Evolutionary conservation across 2,888 invertebrate genomes (phyloP), one percentile per base, ranked within the genome.

Genomic region (Formica aserva): DNA sequence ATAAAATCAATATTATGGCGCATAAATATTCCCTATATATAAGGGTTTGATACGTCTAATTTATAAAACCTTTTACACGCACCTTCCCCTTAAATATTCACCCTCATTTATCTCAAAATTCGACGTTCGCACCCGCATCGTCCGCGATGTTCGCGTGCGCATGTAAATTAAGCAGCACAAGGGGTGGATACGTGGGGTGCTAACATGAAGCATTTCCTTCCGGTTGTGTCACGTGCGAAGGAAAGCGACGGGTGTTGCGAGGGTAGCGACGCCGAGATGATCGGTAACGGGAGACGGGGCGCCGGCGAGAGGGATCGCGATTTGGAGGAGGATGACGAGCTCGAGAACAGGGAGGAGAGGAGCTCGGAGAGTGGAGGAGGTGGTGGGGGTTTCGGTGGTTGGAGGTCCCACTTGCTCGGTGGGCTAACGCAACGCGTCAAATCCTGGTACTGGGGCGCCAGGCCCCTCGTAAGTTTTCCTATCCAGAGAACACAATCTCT

Each of bases 381-480:
- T 94, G 94, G 94, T 93, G 94, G 94, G 93, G 94, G 94, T 94
- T 94, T 95, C 92, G 98, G 98, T 96, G 98, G 98, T 96, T 97
- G 98, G 96, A 97, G 98, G 96, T 97, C 97, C 96, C 98, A 98
- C 97, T 91, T 94, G 85, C 97, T 98, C 96, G 98, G 98, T 97
- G 98, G 98, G 97, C 97, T 98, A 97, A 98, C 98, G 96, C 98
- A 98, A 97, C 98, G 98, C 97, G 98, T 98, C 96, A 98, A 98
- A 97, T 98, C 98, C 96, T 98, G 98, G 98, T 98, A 98, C 97
- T 98, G 98, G 98, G 98, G 98, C 96, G 94, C 94, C 94, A 97
- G 98, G 97, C 98, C 98, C 97, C 97, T 98, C 97, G 98, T 98
- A 98, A 98, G 98, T 98, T 96, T 86, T 87, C 41, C 78, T 76